Evolutionary conservation across 2,797 vertebrate genomes (phyloP), one percentile per base, ranked within the genome.

Genomic region (Odontamblyopus lacepedii): DNA sequence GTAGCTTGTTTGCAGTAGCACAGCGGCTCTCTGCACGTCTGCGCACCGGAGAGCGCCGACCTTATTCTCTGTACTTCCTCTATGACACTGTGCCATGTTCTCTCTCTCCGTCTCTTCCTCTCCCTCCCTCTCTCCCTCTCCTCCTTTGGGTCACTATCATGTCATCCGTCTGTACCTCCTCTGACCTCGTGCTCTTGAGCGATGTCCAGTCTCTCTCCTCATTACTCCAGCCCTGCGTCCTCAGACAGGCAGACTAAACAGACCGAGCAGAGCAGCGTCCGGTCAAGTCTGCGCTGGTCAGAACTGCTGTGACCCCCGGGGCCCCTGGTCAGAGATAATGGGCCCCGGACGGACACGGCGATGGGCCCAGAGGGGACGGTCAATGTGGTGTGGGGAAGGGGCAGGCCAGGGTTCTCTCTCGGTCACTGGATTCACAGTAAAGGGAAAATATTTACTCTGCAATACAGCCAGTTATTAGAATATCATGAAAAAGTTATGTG

Each of bases 201-300:
- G 23, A 57, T 26, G 53, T 3, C 6, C 53, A 56, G 2, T 56
- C 51, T 53, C 19, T 5, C 2, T 6, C 50, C 18, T 55, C 53
- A 55, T 55, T 55, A 23, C 7, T 55, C 53, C 3, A 3, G 53
- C 0, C 11, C n/a, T 56, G 8, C 6, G 53, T 55, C 18, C n/a
- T 55, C n/a, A 56, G 53, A 27, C 55, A 26, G n/a, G 55, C 55
- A 57, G 55, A 57, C 55, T 57, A 57, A 57, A 57, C 55, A 57
- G 3, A 48, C 44, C 13, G 3, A 57, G 8, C 55, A 57, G n/a
- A 57, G 44, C 44, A 48, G 44, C 3, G 23, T 57, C 19, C 53
- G 53, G 19, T 55, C 55, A 57, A 57, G 55, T 57, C 55, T 57
- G 55, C 4, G n/a, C 23, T 9, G 23, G 7, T 26, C 55, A 57